Evolutionary conservation across 1,140 invertebrate genomes (phyloP), one percentile per base, ranked within the genome.

Genomic region (Globodera rostochiensis): DNA sequence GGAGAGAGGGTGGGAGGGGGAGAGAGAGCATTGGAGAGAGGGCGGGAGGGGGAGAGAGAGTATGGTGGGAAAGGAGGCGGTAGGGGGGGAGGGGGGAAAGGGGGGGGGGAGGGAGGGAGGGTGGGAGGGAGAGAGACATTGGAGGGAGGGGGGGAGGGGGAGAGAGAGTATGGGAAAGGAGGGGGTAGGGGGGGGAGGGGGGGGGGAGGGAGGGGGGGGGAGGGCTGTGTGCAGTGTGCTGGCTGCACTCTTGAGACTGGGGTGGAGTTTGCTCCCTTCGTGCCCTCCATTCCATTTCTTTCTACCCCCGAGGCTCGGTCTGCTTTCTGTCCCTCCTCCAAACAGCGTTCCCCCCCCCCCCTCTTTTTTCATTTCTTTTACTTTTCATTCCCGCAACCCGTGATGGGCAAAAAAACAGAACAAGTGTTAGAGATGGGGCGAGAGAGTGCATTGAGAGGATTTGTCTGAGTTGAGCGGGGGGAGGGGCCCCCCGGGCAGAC

Each of bases 61-160:
- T 5, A 19, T 25, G 19, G 6, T 3, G 15, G 50, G 36, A 75
- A 21, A 73, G 6, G 5, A 66, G 19, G 8, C 25, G 36, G 60
- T 47, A 77, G 50, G 21, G 46, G n/a, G 45, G 57, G 70, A 75
- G 45, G 15, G 36, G 25, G 19, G 15, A 11, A 74, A 13, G 4
- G 11, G 74, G 66, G 19, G 7, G 45, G n/a, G 19, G 7, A 13
- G 13, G 6, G 21, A 4, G 53, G 50, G 50, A 46, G 77, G 25
- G 19, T 25, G 36, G 13, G 21, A 1, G 1, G 25, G 25, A 6
- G 7, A 74, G 71, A 80, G 15, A 11, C 13, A 45, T 2, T 6
- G 71, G 77, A 25, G 11, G 77, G 36, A 25, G 79, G 45, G 73
- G 45, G 66, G 80, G 9, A 9, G 46, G 3, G 8, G 36, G 70